phyloP scores from a whole-genome alignment of 2,797 vertebrate genomes.

The Manis javanica region DNA sequence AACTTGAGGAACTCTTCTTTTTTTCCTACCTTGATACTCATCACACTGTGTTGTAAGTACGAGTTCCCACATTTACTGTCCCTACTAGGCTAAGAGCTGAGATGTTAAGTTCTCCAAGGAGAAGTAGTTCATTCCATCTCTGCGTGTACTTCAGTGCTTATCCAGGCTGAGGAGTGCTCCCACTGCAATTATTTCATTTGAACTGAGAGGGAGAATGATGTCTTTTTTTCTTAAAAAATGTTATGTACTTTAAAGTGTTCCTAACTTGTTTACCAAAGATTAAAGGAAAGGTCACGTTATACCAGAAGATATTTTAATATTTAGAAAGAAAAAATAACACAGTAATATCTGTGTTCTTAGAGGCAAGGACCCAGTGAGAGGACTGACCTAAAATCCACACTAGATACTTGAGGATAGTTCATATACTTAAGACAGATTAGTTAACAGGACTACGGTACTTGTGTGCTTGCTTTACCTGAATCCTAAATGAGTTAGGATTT shows the following conservation, averaged over 20 bases:
- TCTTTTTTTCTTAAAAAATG: neutral
- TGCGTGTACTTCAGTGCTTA: neutral
- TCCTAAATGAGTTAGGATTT: neutral
- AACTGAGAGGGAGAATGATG: neutral
- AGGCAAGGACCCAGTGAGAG: neutral
- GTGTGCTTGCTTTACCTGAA: neutral
- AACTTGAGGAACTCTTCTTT: neutral
- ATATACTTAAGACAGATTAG: neutral
- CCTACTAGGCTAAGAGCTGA: neutral
- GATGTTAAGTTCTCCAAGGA: neutral
- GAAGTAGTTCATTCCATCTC: neutral
- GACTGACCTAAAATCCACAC: neutral
- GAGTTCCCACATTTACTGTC: neutral
- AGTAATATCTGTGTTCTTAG: neutral
- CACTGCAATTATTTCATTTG: neutral
- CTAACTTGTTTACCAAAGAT: neutral
- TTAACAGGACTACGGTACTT: neutral
- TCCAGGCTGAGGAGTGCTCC: neutral
- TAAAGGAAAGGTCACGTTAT: neutral
- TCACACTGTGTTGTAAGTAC: neutral
- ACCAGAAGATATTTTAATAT: neutral
- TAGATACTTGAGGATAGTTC: neutral
- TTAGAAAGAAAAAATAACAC: neutral
- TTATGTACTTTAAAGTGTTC: neutral
- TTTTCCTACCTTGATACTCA: neutral